Percentiles rank a stretch among this genome's conserved stretches.
Conservation (phyloP, 2,113 vertebrate species). For the Hyaena hyaena region DNA sequence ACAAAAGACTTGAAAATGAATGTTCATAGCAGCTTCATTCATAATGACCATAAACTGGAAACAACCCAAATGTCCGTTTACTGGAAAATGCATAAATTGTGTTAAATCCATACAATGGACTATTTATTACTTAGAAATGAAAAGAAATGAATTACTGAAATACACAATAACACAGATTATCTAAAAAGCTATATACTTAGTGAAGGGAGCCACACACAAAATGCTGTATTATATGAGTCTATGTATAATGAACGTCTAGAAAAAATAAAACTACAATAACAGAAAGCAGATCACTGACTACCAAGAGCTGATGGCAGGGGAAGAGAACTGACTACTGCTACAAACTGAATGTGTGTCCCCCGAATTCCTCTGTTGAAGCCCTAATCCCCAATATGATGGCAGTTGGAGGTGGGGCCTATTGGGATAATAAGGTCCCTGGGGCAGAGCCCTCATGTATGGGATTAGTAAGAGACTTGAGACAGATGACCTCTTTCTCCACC, state of each 20-base stretch:
- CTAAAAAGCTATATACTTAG: conserved; percentile 23
- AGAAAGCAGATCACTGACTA: neutral
- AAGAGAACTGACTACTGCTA: neutral
- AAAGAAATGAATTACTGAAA: neutral
- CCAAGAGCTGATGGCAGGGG: neutral
- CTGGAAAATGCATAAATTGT: neutral
- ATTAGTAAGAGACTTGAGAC: neutral
- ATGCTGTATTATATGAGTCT: neutral
- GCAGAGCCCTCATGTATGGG: neutral
- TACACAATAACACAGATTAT: neutral
- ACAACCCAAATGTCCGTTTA: conserved; percentile 50
- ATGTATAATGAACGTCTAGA: conserved; percentile 15
- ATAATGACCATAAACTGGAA: neutral
- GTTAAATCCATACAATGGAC: neutral
- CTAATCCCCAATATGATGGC: neutral
- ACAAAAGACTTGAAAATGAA: conserved; percentile 32
- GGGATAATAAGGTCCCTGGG: neutral
- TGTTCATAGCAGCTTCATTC: neutral
- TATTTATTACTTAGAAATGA: conserved; percentile 12
- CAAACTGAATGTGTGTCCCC: neutral
- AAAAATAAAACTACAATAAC: neutral
- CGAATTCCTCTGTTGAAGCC: neutral
- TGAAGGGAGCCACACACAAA: neutral
- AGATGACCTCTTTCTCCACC: neutral
- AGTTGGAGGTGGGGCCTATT: neutral